Evolutionary conservation across 1,140 invertebrate species (phyloP).

Genomic region (Bicyclus anynana): DNA sequence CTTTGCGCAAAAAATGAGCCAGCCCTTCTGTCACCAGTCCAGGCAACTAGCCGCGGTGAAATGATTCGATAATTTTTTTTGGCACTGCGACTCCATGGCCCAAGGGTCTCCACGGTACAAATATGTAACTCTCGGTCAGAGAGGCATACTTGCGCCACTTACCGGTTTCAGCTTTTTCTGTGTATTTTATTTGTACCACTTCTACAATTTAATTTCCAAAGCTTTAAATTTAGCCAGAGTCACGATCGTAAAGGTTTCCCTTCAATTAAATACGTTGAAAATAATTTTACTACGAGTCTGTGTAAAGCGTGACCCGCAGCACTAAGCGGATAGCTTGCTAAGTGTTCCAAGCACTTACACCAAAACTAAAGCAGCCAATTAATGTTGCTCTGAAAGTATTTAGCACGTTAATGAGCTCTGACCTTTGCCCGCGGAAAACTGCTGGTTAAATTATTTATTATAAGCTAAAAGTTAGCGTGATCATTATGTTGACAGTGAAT

Average conservation of each 20-base stretch:
- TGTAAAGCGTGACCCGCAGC: slow-evolving; percentile 4
- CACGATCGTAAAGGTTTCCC: slow-evolving; percentile 4
- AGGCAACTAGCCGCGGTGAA: too few relatives aligned
- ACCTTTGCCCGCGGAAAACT: background rate
- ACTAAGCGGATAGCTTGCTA: background rate
- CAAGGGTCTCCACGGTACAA: too few relatives aligned
- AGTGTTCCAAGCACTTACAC: background rate
- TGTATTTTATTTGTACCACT: too few relatives aligned
- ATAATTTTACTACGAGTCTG: slow-evolving; percentile 3
- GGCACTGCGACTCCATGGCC: too few relatives aligned
- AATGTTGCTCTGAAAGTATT: background rate
- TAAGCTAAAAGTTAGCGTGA: too few relatives aligned
- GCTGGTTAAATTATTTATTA: background rate
- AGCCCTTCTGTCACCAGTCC: too few relatives aligned
- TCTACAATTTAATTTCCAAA: background rate
- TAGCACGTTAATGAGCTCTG: background rate
- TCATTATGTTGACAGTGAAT: too few relatives aligned
- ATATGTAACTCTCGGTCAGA: too few relatives aligned
- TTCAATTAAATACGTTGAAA: slow-evolving; percentile 4
- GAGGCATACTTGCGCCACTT: too few relatives aligned
- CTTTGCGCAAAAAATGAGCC: too few relatives aligned
- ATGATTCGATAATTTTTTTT: too few relatives aligned
- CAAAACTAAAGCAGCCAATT: slow-evolving; percentile 6
- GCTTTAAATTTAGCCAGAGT: background rate
- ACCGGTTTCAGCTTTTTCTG: too few relatives aligned